Percentiles rank a stretch among this genome's conserved stretches.
These are phyloP conservation scores for Lepidostoma basale DNA, from an alignment of 1,140 invertebrate genomes.

Conservation along the genomic window DNA sequence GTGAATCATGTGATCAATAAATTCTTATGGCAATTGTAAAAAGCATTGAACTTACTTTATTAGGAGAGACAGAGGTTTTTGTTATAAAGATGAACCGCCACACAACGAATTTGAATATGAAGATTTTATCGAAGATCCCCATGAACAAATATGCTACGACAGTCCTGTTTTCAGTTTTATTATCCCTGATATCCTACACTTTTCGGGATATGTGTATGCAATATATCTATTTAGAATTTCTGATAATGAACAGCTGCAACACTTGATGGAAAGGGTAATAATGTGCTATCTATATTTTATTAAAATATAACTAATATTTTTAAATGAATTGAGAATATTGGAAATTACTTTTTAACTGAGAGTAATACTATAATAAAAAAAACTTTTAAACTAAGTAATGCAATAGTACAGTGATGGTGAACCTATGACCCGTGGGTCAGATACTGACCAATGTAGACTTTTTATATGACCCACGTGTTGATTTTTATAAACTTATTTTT, in stretches of 20 bases:
- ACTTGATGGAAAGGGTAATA: conserved; percentile 88
- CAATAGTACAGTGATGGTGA: too few relatives aligned
- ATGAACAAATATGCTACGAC: conserved; percentile 69
- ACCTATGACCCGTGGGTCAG: too few relatives aligned
- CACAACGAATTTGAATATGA: conserved; percentile 31
- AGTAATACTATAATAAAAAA: too few relatives aligned
- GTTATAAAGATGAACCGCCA: conserved; percentile 62
- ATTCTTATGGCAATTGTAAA: conserved; percentile 2
- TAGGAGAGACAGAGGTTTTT: conserved; percentile 76
- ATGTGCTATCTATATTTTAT: too few relatives aligned
- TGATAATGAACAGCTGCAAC: conserved; percentile 86
- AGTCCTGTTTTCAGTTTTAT: conserved; percentile 77
- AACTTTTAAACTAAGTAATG: too few relatives aligned
- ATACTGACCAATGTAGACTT: too few relatives aligned
- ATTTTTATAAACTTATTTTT: too few relatives aligned
- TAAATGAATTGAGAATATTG: too few relatives aligned
- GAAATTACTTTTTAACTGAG: too few relatives aligned
- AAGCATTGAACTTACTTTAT: conserved; percentile 44
- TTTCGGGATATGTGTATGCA: conserved; percentile 77
- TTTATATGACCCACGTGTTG: too few relatives aligned
- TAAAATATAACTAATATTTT: too few relatives aligned
- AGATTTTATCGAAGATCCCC: conserved; percentile 42
- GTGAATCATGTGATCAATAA: not conserved
- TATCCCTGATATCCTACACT: conserved; percentile 78
- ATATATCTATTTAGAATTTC: conserved; percentile 79